Conservation (phyloP, 2,888 invertebrate species). For the Calameuta filiformis region DNA sequence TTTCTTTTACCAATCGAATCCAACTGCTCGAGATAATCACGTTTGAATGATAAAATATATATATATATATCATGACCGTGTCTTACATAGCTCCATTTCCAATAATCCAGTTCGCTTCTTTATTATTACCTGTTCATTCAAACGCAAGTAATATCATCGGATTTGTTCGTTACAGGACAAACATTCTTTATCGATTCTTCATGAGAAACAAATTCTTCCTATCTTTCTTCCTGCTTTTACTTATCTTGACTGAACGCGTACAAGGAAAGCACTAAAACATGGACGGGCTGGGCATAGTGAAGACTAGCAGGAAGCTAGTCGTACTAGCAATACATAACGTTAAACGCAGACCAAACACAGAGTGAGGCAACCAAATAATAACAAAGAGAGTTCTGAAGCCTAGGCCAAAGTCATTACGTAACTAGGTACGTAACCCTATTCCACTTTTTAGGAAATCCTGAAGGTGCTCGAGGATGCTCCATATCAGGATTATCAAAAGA, state of each 20-base stretch:
- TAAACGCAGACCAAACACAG: conserved; percentile 27
- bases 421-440: conserved; percentile 14
- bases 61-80: not conserved
- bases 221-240: not conserved
- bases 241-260: conserved; percentile 31
- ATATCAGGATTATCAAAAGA: not conserved
- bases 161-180: not conserved
- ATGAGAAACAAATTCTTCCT: not conserved
- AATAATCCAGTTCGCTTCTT: not conserved
- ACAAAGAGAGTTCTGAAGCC: conserved; percentile 25
- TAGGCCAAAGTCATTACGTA: conserved; percentile 34
- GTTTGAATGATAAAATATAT: not conserved
- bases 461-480: conserved; percentile 10
- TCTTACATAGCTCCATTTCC: not conserved
- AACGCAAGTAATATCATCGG: not conserved
- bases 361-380: conserved; percentile 42
- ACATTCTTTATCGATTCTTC: not conserved
- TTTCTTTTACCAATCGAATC: not conserved
- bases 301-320: conserved; percentile 59
- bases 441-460: not conserved
- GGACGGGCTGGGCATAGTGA: conserved; percentile 61
- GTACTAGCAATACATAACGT: conserved; percentile 43
- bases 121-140: not conserved
- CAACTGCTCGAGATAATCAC: not conserved
- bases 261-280: conserved; percentile 51